Evolutionary conservation across 2,888 invertebrate genomes (phyloP).

Genomic region (Drosophila formosana): DNA sequence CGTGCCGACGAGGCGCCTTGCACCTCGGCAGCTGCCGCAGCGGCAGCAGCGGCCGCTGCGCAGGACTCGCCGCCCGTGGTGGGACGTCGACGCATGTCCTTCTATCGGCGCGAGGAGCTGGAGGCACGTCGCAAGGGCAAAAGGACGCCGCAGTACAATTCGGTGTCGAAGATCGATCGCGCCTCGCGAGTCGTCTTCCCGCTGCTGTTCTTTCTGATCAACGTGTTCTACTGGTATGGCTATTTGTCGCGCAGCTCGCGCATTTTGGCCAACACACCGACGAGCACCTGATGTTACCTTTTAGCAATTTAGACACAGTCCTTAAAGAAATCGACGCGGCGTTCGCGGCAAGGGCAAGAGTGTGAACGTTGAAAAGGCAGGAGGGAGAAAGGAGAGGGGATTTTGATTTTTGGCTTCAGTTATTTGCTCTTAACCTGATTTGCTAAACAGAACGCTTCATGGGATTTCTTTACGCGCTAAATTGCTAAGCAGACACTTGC

Average conservation of each 20-base stretch:
- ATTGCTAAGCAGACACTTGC: conserved; percentile 77
- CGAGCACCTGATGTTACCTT: conserved; percentile 85
- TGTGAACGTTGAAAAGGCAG: conserved; percentile 5
- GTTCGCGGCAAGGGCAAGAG: conserved; percentile 29
- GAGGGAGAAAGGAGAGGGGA: neutral
- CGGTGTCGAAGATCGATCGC: conserved; percentile 92
- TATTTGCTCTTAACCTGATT: conserved; percentile 74
- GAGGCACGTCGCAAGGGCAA: conserved; percentile 84
- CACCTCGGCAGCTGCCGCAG: conserved; percentile 67
- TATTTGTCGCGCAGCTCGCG: conserved; percentile 88
- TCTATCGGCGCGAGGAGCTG: conserved; percentile 81
- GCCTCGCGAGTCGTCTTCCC: conserved; percentile 92
- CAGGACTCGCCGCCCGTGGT: conserved; percentile 34
- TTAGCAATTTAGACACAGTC: conserved; percentile 84
- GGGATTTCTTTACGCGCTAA: conserved; percentile 82
- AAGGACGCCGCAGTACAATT: conserved; percentile 89
- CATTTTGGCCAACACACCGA: conserved; percentile 77
- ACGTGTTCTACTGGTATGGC: conserved; percentile 92
- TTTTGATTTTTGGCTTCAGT: conserved; percentile 53
- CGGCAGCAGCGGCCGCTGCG: conserved; percentile 46
- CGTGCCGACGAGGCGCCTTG: conserved; percentile 72
- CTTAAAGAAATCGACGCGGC: conserved; percentile 75
- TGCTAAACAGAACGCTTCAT: conserved; percentile 71
- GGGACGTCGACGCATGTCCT: conserved; percentile 82
- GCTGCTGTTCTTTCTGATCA: conserved; percentile 90